A percentile compares a stretch with the other conserved stretches of the same genome.
Evolutionary conservation across 1,140 invertebrate genomes (phyloP).

Genomic region (Apis laboriosa): DNA sequence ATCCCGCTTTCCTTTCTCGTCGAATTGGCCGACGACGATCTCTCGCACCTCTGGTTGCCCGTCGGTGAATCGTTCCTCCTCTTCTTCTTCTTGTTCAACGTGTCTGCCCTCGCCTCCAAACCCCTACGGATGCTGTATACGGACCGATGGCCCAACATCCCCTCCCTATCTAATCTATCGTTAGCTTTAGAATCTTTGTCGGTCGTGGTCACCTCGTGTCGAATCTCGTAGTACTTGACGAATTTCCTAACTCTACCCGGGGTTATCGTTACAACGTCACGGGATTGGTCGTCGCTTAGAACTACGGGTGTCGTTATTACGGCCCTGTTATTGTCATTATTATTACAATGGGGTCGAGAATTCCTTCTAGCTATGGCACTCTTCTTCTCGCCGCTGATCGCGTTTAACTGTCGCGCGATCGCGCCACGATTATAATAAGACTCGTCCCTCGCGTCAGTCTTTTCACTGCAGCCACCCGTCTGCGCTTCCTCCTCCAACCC

Average conservation of each 20-base stretch:
- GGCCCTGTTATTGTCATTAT: constrained; percentile 77
- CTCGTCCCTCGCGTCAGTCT: constrained; percentile 68
- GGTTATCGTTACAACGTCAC: constrained; percentile 71
- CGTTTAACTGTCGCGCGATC: constrained; percentile 32
- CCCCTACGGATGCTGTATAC: constrained; percentile 20
- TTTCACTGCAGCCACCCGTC: constrained; percentile 52
- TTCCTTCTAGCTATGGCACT: constrained; percentile 76
- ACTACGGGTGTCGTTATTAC: constrained; percentile 71
- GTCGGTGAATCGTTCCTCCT: not conserved
- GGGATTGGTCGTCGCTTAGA: constrained; percentile 75
- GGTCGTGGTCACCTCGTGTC: constrained; percentile 62
- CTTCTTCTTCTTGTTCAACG: not conserved
- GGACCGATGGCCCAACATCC: constrained; percentile 20
- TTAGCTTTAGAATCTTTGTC: constrained; percentile 65
- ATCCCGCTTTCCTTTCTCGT: not conserved
- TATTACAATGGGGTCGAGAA: constrained; percentile 68
- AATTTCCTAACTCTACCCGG: constrained; percentile 78
- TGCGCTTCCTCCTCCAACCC: constrained; percentile 23
- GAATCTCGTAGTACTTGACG: constrained; percentile 77
- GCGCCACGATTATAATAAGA: not conserved
- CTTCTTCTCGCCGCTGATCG: constrained; percentile 63
- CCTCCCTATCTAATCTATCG: constrained; percentile 52
- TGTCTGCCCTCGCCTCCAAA: constrained; percentile 23
- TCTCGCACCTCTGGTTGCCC: not conserved
- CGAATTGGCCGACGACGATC: not conserved